A percentile compares a stretch with the other conserved stretches of the same genome.
Evolutionary conservation across 2,113 vertebrate species (phyloP).

Genomic region (Anseranas semipalmata): DNA sequence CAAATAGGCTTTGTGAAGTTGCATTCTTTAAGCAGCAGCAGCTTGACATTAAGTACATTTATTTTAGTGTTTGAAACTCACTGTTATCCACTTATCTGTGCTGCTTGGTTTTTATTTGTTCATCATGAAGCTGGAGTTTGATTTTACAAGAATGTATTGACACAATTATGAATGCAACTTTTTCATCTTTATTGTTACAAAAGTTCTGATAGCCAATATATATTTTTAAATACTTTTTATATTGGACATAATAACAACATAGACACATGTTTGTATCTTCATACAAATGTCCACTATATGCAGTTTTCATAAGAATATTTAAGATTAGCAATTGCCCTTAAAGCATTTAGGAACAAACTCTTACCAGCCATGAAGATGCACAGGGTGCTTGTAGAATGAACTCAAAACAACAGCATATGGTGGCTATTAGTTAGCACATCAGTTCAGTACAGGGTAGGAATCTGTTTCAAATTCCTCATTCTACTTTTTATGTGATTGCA

Average conservation of each 20-base stretch:
- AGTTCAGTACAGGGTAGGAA: not conserved
- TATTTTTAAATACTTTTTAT: not conserved
- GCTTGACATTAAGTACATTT: not conserved
- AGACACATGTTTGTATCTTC: rapidly evolving
- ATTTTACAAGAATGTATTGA: not conserved
- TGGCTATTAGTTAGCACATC: not conserved
- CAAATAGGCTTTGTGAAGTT: not conserved
- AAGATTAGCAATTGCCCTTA: not conserved
- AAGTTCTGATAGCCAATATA: not conserved
- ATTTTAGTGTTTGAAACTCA: not conserved
- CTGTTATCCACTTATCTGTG: not conserved
- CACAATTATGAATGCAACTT: not conserved
- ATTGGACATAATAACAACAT: too few species aligned
- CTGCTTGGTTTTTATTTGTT: not conserved
- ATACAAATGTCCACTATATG: rapidly evolving
- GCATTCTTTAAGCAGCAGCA: not conserved
- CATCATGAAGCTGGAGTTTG: not conserved
- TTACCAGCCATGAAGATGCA: not conserved
- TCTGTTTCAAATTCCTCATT: not conserved
- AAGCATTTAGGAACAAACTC: not conserved
- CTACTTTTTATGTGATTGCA: not conserved
- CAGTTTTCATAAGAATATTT: not conserved
- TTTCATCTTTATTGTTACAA: not conserved
- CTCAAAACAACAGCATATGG: not conserved
- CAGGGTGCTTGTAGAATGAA: not conserved